phyloP scores from a whole-genome alignment of 2,113 vertebrate genomes.

The Centrocercus urophasianus region DNA sequence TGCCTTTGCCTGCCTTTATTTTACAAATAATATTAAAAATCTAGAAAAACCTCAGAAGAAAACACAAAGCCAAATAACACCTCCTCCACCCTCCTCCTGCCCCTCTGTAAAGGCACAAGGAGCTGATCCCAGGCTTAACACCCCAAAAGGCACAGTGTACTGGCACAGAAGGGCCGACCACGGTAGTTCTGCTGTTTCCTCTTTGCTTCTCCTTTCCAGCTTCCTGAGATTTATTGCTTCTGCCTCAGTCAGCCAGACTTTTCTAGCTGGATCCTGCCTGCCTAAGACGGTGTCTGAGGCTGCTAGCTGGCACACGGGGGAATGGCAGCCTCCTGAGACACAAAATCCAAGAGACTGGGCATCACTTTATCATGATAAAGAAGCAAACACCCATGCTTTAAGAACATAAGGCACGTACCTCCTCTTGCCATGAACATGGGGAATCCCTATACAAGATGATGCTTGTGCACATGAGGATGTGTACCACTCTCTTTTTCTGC shows the following conservation, averaged over 20 bases:
- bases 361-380: rapidly evolving
- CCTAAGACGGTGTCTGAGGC: not conserved
- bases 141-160: not conserved
- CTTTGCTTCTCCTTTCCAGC: slow-evolving; percentile 23
- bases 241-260: slow-evolving; percentile 37
- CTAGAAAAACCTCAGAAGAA: not conserved
- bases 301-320: not conserved
- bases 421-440: rapidly evolving
- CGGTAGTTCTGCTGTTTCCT: not conserved
- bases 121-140: rapidly evolving
- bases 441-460: not conserved
- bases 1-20: not conserved
- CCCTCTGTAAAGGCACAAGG: not conserved
- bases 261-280: slow-evolving; percentile 59
- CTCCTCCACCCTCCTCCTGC: not conserved
- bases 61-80: not conserved
- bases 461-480: rapidly evolving
- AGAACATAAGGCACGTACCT: not conserved
- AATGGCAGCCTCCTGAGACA: not conserved
- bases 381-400: not conserved
- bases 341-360: rapidly evolving
- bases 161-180: not conserved
- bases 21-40: not conserved
- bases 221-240: slow-evolving; percentile 60
- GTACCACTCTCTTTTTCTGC: not conserved